Base-by-base conservation (phyloP, 2,888 invertebrate genomes). In the Sialis lutaria region DNA sequence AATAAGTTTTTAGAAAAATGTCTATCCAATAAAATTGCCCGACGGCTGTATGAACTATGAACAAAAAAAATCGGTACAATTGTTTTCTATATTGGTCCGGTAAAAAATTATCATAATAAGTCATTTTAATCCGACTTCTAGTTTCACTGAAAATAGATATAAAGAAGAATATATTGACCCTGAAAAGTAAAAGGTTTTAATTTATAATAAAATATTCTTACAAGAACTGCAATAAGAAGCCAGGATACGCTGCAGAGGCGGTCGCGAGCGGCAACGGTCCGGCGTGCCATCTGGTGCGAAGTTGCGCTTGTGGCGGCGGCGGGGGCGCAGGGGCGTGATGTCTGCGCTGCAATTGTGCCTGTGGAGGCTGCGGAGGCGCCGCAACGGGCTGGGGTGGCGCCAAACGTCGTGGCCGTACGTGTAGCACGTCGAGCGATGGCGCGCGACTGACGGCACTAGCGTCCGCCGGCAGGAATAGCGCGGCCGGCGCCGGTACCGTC, bases 191-290 rank as follows among this genome's bases (percentile, higher is more conserved):
- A n/a, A n/a, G n/a, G n/a, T n/a, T n/a, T n/a, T n/a, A n/a, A n/a
- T n/a, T n/a, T n/a, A n/a, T n/a, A n/a, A n/a, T n/a, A n/a, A n/a
- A n/a, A n/a, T n/a, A n/a, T n/a, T n/a, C 72, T 68, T 65, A 77
- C 73, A 86, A 72, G 70, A 92, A 86, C 67, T 91, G 90, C 49
- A 91, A 73, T 60, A 91, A 75, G 69, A 91, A 79, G 58, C 82
- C 82, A 49, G 82, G 77, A 65, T 82, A 82, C 47, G 72, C 70
- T 40, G 73, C 67, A 48, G 67, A 58, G 49, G 65, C 60, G 49
- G 65, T 60, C 54, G 65, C 64, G 59, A 70, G 55, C 60, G 67
- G 65, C 68, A 73, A 57, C 63, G 68, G 53, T 46, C 71, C 66
- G 50, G 67, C 63, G 56, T 65, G 64, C 64, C 72, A 67, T 57